Evolutionary conservation across 1,140 invertebrate species (phyloP), one percentile per base, ranked within the genome.

Genomic region (Lethrus apterus): DNA sequence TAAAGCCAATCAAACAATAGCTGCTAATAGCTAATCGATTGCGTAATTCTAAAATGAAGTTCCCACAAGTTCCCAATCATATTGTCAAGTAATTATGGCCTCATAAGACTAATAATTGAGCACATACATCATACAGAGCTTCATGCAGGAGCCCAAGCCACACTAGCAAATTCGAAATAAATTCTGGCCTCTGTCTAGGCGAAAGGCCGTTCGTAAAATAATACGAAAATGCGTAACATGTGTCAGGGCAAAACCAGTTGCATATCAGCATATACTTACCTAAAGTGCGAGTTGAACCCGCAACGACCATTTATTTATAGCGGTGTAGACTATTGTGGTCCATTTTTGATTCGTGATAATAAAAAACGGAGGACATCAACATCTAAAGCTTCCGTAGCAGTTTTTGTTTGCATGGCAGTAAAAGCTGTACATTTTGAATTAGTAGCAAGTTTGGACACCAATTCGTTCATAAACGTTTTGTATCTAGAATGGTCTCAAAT

Each of bases 301-400:
- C 50, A 2, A 17, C n/a, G 56, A 9, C 53, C 57, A 3, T 66
- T 66, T 24, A 8, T 31, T 2, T 40, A 54, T 7, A 40, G 48
- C 2, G 62, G 63, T 0, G 42, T 67, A 0, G 65, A 67, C 34
- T 63, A 55, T 17, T 57, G 56, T 0, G 66, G 63, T 0, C 65
- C 58, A 0, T 48, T 71, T 2, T 5, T 51, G 29, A 29, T 34
- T 20, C 32, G 35, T 10, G 21, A 33, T 21, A 41, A 21, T 11
- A 40, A 31, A 33, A 14, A 32, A 9, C 18, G 38, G 14, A 34
- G 20, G 3, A 10, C 10, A 32, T 19, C 18, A 33, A 5, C 15
- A 4, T 11, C 19, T 17, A 47, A 51, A 17, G 33, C 31, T 13
- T 51, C 47, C 35, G 17, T 51, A n/a, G 46, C 44, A 18, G 30